Evolutionary conservation across 2,888 invertebrate genomes (phyloP), one percentile per base, ranked within the genome.

Genomic region (Autographa gamma): DNA sequence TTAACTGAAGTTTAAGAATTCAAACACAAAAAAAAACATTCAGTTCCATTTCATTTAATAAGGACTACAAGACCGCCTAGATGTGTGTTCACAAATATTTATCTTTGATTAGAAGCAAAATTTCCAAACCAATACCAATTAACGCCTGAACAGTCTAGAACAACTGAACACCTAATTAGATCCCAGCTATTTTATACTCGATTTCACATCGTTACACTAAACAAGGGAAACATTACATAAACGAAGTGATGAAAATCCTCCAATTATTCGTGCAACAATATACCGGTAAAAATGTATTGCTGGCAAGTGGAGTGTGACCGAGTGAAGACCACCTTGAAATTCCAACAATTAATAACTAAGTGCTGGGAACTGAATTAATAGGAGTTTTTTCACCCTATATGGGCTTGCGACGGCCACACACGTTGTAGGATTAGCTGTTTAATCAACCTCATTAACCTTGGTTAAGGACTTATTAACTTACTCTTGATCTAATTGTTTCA

Each of bases 291-390:
- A 69, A 81, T 85, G 79, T 81, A 73, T 79, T 79, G 71, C 77
- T 60, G 16, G 65, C 79, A 88, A 88, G 80, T 88, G 85, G 86
- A 88, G 81, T 89, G 88, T 88, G 87, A 86, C 89, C 76, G 74
- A 77, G 69, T 78, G 74, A 77, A 70, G 79, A 77, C 71, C 74
- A 69, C 75, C 71, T 79, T 81, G 69, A 77, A 79, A 83, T 77
- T 61, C 60, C 61, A 58, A 48, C 66, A 68, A 71, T 72, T 73
- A 81, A 77, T 69, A 75, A 60, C n/a, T 59, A 66, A 71, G 69
- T 79, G 58, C 73, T 67, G 62, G 63, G 74, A 79, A 79, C 60
- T 54, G 69, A 71, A 74, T 69, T 62, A 63, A 64, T 71, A 67
- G 48, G 43, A 43, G 56, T 70, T 54, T 66, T 77, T 73, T 32